A percentile compares a stretch with the other conserved stretches of the same genome.
phyloP scores from a whole-genome alignment of 1,140 invertebrate species.

The Anastrepha ludens region DNA sequence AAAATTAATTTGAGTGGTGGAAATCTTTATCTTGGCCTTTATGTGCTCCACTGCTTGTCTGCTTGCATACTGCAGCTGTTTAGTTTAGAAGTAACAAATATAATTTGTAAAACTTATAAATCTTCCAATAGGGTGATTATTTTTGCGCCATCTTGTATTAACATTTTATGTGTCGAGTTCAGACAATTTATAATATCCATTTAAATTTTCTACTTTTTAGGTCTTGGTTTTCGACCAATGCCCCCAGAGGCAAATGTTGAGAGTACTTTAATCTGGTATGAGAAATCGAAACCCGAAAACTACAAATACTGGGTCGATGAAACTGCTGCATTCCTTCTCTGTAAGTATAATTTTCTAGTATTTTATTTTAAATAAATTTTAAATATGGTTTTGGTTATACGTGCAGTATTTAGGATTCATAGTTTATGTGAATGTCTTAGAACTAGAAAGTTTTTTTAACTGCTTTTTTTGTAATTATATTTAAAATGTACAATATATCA shows the following conservation, averaged over 20 bases:
- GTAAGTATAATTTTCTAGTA: slow-evolving; percentile 60
- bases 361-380: background rate
- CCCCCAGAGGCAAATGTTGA: slow-evolving; percentile 91
- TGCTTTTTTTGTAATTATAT: too few species aligned
- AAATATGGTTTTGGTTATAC: background rate
- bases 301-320: slow-evolving; percentile 86
- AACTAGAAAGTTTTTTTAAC: background rate
- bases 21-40: too few species aligned
- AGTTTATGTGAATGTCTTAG: background rate
- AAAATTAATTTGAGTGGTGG: too few species aligned
- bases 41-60: too few species aligned
- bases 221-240: slow-evolving; percentile 94
- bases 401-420: background rate
- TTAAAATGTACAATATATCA: too few species aligned
- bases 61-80: too few species aligned
- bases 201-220: slow-evolving; percentile 71
- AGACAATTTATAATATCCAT: too few species aligned
- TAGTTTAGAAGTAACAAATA: too few species aligned
- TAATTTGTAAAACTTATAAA: too few species aligned
- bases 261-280: slow-evolving; percentile 95
- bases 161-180: too few species aligned
- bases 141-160: too few species aligned
- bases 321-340: slow-evolving; percentile 75
- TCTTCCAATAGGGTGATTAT: too few species aligned
- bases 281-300: slow-evolving; percentile 85